phyloP scores from a whole-genome alignment of 2,113 vertebrate genomes.

The Telmatochromis sp. region DNA sequence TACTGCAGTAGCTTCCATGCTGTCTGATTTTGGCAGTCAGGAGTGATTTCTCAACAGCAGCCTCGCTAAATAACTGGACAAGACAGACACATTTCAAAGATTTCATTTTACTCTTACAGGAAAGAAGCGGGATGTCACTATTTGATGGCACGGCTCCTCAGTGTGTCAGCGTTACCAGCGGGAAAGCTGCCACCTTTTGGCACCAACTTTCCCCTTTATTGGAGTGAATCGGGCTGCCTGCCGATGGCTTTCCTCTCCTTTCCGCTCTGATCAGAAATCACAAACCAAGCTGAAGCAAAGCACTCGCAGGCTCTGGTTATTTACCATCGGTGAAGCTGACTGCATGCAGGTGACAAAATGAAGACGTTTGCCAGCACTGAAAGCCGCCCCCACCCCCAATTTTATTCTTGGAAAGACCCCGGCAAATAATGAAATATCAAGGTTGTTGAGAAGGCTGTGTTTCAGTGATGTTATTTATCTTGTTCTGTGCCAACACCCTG shows the following conservation, averaged over 20 bases:
- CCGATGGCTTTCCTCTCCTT: not conserved
- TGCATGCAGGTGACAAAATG: not conserved
- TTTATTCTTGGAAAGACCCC: not conserved
- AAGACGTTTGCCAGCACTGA: not conserved
- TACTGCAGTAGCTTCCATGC: not conserved
- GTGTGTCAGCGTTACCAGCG: constrained; percentile 20
- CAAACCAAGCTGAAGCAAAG: not conserved
- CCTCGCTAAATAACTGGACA: constrained; percentile 17
- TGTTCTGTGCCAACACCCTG: constrained; percentile 51
- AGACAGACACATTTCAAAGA: constrained; percentile 16
- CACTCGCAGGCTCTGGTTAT: not conserved
- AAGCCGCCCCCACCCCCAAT: not conserved
- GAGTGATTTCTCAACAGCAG: constrained; percentile 20
- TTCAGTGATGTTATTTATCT: constrained; percentile 50
- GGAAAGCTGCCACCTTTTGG: constrained; percentile 9
- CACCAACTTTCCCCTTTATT: not conserved
- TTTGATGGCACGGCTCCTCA: constrained; percentile 12
- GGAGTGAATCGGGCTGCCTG: not conserved
- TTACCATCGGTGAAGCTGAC: not conserved
- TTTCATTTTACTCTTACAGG: constrained; percentile 28
- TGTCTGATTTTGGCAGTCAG: not conserved
- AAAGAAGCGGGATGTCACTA: not conserved
- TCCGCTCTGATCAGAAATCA: not conserved
- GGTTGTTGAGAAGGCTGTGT: constrained; percentile 26
- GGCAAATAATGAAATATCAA: not conserved